These are phyloP conservation scores for Syrrhaptes paradoxus DNA, from an alignment of 2,113 vertebrate species.

Conservation along the genomic window DNA sequence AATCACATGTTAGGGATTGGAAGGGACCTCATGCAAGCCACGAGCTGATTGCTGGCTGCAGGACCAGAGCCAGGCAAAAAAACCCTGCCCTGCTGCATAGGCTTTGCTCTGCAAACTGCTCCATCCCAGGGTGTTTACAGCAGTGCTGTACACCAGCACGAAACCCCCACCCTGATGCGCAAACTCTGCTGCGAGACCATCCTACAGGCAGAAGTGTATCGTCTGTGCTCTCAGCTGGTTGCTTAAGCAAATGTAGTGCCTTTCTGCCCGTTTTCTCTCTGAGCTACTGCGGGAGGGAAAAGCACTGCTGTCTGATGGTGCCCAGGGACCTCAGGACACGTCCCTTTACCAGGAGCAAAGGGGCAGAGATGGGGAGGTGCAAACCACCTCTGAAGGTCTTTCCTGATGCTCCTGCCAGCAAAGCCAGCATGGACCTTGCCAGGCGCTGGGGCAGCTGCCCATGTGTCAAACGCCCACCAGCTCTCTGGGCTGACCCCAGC, in stretches of 20 bases:
- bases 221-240: neutral
- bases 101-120: neutral
- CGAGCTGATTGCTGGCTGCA: neutral
- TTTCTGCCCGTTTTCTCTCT: neutral
- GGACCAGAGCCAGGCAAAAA: neutral
- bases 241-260: neutral
- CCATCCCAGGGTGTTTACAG: neutral
- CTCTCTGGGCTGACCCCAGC: neutral
- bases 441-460: neutral
- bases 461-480: neutral
- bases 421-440: neutral
- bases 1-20: no score
- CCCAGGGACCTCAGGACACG: neutral
- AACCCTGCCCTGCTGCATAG: fast-evolving
- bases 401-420: neutral
- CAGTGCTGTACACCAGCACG: no score
- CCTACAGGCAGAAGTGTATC: neutral
- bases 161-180: neutral
- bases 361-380: neutral
- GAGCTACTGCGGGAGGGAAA: neutral
- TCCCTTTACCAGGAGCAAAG: neutral
- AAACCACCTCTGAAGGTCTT: neutral
- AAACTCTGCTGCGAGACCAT: neutral
- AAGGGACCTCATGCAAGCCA: neutral
- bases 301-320: neutral